phyloP scores from a whole-genome alignment of 2,797 vertebrate genomes.

The Miopithecus talapoin region DNA sequence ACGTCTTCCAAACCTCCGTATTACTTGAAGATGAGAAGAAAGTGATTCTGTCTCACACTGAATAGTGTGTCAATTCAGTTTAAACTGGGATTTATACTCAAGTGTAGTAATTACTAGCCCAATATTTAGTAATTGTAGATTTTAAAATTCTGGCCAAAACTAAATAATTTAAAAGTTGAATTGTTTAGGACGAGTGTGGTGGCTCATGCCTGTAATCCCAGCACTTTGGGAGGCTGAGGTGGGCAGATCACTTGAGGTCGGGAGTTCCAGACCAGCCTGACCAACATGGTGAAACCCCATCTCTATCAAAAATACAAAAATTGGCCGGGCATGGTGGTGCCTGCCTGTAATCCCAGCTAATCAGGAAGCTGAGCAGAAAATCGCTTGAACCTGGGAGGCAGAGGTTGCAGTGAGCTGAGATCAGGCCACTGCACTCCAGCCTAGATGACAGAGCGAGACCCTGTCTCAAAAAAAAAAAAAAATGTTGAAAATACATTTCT shows the following conservation, averaged over 20 bases:
- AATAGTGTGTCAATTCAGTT: constrained; percentile 3
- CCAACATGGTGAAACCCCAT: no score
- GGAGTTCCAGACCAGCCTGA: not conserved
- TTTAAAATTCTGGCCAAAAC: constrained; percentile 23
- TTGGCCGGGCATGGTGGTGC: not conserved
- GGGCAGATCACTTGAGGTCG: not conserved
- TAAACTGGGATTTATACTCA: constrained; percentile 37
- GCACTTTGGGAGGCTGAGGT: not conserved
- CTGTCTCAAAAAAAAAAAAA: not conserved
- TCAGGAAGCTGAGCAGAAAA: not conserved
- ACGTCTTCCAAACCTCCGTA: not conserved
- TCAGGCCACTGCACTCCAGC: not conserved
- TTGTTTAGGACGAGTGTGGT: not conserved
- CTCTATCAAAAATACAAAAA: no score
- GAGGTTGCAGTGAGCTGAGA: not conserved
- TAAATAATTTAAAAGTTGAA: not conserved
- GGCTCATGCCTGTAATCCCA: not conserved
- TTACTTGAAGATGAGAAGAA: constrained; percentile 50
- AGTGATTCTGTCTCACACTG: not conserved
- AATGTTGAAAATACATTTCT: constrained; percentile 1
- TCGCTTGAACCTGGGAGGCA: not conserved
- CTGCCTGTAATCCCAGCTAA: not conserved
- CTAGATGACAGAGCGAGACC: not conserved
- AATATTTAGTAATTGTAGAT: constrained; percentile 21
- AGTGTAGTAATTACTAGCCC: not conserved